Evolutionary conservation across 2,797 vertebrate genomes (phyloP).

Genomic region (Varecia variegata): DNA sequence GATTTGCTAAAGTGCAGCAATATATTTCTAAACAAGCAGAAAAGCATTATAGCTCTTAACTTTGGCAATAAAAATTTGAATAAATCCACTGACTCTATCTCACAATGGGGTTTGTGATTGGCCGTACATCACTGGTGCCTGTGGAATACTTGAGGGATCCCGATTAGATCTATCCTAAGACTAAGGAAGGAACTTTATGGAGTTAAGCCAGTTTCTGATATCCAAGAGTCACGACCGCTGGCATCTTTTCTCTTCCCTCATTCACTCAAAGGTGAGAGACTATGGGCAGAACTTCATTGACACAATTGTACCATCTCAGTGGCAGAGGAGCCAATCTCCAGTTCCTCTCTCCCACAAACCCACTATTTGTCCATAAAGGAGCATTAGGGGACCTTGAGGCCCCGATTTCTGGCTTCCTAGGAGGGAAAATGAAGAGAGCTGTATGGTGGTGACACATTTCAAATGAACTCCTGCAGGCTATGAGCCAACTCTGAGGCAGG

Average conservation of each 20-base stretch:
- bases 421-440: neutral
- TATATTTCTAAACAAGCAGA: slow-evolving; percentile 47
- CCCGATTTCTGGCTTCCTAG: neutral
- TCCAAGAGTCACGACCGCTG: neutral
- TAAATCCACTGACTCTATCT: slow-evolving; percentile 37
- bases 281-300: neutral
- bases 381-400: neutral
- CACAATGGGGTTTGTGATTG: neutral
- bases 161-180: neutral
- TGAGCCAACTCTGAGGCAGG: neutral
- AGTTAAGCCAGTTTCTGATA: neutral
- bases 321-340: neutral
- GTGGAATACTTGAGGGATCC: neutral
- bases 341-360: neutral
- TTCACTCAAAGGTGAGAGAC: neutral
- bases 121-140: neutral
- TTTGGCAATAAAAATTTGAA: slow-evolving; percentile 54
- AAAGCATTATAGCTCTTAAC: slow-evolving; percentile 65
- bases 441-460: neutral
- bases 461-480: neutral
- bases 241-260: neutral
- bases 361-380: neutral
- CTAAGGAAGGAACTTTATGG: neutral
- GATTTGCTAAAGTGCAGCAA: slow-evolving; percentile 56
- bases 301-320: neutral